A percentile compares a stretch with the other conserved stretches of the same genome.
Evolutionary conservation across 2,797 vertebrate genomes (phyloP).

Genomic region (Smutsia gigantea): DNA sequence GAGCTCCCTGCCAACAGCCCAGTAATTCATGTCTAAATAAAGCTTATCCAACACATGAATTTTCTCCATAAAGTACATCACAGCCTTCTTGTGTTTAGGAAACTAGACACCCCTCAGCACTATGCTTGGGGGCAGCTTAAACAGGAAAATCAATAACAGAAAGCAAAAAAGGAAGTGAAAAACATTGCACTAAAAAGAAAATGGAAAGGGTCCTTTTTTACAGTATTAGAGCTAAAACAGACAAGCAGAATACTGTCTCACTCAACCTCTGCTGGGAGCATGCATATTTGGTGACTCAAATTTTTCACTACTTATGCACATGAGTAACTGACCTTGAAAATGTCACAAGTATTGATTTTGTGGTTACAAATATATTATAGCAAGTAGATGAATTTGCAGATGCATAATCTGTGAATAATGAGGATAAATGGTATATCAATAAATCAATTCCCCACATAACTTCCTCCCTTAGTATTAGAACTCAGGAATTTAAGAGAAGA

Average conservation of each 20-base stretch:
- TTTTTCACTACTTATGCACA: not conserved
- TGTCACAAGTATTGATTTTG: not conserved
- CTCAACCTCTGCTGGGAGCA: not conserved
- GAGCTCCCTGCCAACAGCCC: no score
- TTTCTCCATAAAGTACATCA: not conserved
- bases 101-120: not conserved
- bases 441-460: accelerated
- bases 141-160: not conserved
- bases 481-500: not conserved
- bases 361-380: not conserved
- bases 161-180: not conserved
- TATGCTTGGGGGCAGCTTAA: accelerated
- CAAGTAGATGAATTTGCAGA: not conserved
- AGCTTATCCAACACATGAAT: not conserved
- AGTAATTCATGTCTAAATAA: not conserved
- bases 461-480: not conserved
- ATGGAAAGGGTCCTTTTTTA: not conserved
- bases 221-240: not conserved
- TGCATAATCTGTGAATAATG: not conserved
- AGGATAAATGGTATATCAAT: not conserved
- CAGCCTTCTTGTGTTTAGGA: not conserved
- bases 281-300: not conserved
- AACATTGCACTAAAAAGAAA: not conserved
- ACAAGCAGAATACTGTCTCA: accelerated
- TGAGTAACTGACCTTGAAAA: not conserved